Evolutionary conservation across 2,888 invertebrate species (phyloP), one percentile per base, ranked within the genome.

Genomic region (Dynastes tityus): DNA sequence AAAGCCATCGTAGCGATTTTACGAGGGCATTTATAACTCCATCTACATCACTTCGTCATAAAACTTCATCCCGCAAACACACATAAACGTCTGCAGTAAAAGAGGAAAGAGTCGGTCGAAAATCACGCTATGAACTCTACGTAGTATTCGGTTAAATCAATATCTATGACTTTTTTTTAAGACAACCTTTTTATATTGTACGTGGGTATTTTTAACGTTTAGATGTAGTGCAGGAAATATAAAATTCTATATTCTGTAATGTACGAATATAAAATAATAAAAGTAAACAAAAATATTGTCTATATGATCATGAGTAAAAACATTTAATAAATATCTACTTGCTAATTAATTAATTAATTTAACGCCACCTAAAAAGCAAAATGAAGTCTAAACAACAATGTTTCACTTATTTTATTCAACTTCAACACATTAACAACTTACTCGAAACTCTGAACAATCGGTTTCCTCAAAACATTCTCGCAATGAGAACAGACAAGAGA

Each of bases 21-120:
- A 77, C 77, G 77, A 77, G 68, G 61, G 64, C 70, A 63, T 77
- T 77, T 77, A 77, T 71, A 71, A 63, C 77, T 71, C 77, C 71
- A 73, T 77, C 70, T 77, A 77, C 77, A 76, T 77, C 70, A 73
- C 37, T 58, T 22, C 37, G 58, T 73, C 73, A 73, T 73, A 73
- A 73, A 73, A 73, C 22, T 37, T 55, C 73, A 58, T 73, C 73
- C 73, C 63, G 63, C 63, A 63, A 63, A 63, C 63, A 63, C 63
- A 32, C 32, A 63, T 63, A 63, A 63, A 29, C 29, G 63, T 32
- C 29, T 13, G 32, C 63, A 45, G 9, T 67, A 29, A 49, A 68
- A 51, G 45, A 74, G 49, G 40, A 74, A 61, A 61, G 37, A 32
- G 27, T 11, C 27, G 9, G 29, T 27, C 63, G 61, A 32, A 74